phyloP scores from a whole-genome alignment of 2,888 invertebrate genomes.

The Drosophila prostipennis region DNA sequence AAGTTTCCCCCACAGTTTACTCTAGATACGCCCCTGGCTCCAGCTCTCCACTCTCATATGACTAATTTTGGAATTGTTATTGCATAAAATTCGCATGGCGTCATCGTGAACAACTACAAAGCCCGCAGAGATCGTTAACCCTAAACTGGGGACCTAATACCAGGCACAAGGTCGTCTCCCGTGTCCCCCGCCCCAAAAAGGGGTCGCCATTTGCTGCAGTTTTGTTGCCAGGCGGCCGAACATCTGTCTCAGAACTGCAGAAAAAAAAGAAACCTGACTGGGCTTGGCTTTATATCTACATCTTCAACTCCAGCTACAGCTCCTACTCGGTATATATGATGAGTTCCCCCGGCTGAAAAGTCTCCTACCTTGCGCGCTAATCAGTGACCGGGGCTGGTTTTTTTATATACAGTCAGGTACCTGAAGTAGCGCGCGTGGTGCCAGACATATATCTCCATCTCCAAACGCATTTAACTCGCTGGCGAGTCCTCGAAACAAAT shows the following conservation, averaged over 20 bases:
- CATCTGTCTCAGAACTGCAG: conserved; percentile 35
- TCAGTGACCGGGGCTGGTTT: conserved; percentile 93
- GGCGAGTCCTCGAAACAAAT: conserved; percentile 15
- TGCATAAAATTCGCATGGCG: conserved; percentile 77
- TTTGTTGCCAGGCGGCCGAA: conserved; percentile 45
- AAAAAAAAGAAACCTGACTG: conserved; percentile 29
- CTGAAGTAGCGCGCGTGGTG: conserved; percentile 99
- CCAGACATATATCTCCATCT: conserved; percentile 79
- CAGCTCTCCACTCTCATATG: conserved; percentile 48
- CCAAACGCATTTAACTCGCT: conserved; percentile 27
- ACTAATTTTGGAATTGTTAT: conserved; percentile 72
- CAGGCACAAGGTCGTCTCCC: conserved; percentile 81
- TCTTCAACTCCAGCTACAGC: conserved; percentile 11
- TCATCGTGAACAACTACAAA: conserved; percentile 65
- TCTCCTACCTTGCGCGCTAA: conserved; percentile 91
- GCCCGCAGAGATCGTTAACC: conserved; percentile 82
- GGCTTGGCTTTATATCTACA: conserved; percentile 36
- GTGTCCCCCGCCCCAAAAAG: background rate
- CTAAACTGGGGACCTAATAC: conserved; percentile 79
- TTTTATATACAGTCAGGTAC: conserved; percentile 94
- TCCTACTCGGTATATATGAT: conserved; percentile 8
- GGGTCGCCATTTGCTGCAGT: conserved; percentile 38
- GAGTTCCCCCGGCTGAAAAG: conserved; percentile 18
- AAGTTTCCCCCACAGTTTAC: background rate
- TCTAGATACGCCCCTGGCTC: conserved; percentile 5